Conservation (phyloP, 2,797 vertebrate species). For the Pseudocheirus occidentalis region DNA sequence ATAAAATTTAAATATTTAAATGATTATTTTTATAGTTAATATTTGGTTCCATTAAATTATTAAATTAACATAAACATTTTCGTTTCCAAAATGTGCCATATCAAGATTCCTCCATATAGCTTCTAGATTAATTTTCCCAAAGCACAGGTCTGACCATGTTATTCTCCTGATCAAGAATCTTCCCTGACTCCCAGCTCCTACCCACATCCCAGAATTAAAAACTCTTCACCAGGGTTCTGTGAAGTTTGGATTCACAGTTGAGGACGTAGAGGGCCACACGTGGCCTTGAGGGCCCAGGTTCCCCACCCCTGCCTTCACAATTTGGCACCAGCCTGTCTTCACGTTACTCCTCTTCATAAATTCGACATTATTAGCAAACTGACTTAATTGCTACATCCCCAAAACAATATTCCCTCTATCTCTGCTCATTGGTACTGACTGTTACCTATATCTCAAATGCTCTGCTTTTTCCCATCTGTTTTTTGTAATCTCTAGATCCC, state of each 20-base stretch:
- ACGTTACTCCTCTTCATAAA: neutral
- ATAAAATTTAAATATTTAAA: conserved; percentile 36
- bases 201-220: neutral
- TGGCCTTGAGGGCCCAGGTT: too few species aligned
- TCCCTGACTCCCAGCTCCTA: neutral
- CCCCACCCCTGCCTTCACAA: neutral
- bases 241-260: too few species aligned
- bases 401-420: neutral
- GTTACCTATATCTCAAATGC: neutral
- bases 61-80: neutral
- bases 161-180: neutral
- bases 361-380: neutral
- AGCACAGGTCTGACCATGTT: too few species aligned
- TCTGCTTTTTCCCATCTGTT: neutral
- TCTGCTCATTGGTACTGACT: neutral
- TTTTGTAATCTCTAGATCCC: neutral
- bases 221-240: neutral
- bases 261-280: too few species aligned
- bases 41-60: neutral
- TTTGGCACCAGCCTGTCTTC: neutral
- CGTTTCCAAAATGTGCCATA: neutral
- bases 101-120: neutral
- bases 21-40: conserved; percentile 23
- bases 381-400: neutral
- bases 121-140: neutral